phyloP scores from a whole-genome alignment of 2,113 vertebrate genomes.

The Sylvia atricapilla region DNA sequence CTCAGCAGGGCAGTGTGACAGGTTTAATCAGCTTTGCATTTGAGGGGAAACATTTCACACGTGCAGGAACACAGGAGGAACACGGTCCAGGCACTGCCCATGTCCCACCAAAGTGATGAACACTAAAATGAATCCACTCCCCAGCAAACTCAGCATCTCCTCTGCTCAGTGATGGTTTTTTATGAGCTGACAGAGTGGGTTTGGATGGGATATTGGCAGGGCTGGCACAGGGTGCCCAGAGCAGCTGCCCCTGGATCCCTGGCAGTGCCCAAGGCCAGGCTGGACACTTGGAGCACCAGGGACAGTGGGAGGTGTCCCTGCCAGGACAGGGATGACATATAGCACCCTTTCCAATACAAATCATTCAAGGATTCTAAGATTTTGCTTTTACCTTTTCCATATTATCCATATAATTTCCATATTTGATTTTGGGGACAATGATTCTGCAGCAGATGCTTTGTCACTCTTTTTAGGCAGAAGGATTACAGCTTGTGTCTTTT shows the following conservation, averaged over 20 bases:
- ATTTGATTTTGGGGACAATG: not conserved
- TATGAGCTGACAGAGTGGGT: not conserved
- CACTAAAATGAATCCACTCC: not conserved
- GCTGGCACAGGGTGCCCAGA: not conserved
- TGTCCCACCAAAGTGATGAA: not conserved
- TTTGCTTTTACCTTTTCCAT: not conserved
- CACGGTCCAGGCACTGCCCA: too few relatives aligned
- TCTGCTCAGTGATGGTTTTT: accelerated
- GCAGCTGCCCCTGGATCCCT: not conserved
- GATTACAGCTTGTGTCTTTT: not conserved
- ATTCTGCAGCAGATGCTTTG: not conserved
- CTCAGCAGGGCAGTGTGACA: not conserved
- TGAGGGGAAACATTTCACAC: not conserved
- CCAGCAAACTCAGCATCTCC: not conserved
- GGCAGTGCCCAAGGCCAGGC: not conserved
- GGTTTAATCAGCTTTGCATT: not conserved
- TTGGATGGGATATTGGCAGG: not conserved
- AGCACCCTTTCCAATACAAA: not conserved
- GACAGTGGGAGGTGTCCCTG: not conserved
- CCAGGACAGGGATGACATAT: not conserved
- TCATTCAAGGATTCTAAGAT: not conserved
- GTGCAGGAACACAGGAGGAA: not conserved
- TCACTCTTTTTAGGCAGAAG: not conserved
- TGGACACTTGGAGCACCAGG: not conserved
- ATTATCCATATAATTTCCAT: too few relatives aligned